Base-by-base conservation (phyloP, 2,888 invertebrate genomes). In the Melieria picta region DNA sequence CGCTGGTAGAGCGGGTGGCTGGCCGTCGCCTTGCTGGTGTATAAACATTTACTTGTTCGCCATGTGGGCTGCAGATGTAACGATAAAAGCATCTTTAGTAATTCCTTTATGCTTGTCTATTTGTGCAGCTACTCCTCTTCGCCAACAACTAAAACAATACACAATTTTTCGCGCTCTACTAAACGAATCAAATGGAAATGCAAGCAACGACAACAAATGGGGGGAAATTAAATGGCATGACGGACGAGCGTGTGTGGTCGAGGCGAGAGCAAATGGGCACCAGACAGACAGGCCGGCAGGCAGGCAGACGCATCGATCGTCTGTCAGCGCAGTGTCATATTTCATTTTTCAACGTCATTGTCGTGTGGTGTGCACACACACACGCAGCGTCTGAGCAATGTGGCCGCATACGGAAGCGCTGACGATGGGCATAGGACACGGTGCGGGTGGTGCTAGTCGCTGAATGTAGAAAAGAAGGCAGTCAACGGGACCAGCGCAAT, bases 141-240 rank as follows among this genome's bases (percentile, higher is more conserved):
- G 10, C 52, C 10, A n/a, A 50, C n/a, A 50, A 50, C 52, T 11
- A 50, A 55, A 61, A 69, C 69, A 69, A 69, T 55, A 60, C 55
- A 45, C 62, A 81, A 78, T 81, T 80, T 80, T 81, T 80, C 79
- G 79, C 80, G 83, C 84, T 84, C 84, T 83, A 84, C 80, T 84
- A 80, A 84, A 81, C 80, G 80, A 79, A 78, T 80, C 83, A 83
- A 82, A 82, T 81, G 79, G 78, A 77, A 80, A 69, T 76, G 62
- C 77, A 74, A 60, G 48, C 56, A 50, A 62, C 46, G 61, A n/a
- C 56, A 58, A n/a, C 16, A 5, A 7, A 7, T 4, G 10, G 45
- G n/a, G 42, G 47, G 52, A 10, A 50, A 50, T 50, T 56, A 65
- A n/a, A 64, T 7, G 42, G 48, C 47, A 48, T 57, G 46, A 58